phyloP scores from a whole-genome alignment of 2,888 invertebrate species.

The Synanthedon vespiformis region DNA sequence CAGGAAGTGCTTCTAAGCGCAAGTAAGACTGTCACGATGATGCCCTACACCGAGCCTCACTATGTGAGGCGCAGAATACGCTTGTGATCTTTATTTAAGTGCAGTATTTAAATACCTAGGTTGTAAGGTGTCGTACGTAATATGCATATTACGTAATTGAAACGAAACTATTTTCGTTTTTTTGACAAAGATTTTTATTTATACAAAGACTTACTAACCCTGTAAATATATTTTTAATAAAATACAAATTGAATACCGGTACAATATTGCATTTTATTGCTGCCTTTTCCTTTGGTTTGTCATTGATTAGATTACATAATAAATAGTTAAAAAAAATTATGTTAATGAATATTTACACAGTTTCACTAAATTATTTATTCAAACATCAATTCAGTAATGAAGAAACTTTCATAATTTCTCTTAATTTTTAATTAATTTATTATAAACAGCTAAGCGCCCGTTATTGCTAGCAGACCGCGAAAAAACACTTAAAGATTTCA shows the following conservation, averaged over 20 bases:
- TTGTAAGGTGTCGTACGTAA: conserved; percentile 69
- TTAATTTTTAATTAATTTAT: background rate
- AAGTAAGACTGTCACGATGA: conserved; percentile 60
- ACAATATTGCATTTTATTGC: conserved; percentile 40
- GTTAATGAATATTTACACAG: background rate
- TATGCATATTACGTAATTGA: conserved; percentile 66
- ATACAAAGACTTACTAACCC: conserved; percentile 63
- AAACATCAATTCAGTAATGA: background rate
- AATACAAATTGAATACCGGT: conserved; percentile 63
- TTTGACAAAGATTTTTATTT: conserved; percentile 66
- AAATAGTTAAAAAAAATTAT: background rate
- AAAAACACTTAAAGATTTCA: background rate
- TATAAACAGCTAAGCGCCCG: background rate
- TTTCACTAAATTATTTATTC: background rate
- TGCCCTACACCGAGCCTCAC: conserved; percentile 60
- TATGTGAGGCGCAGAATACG: conserved; percentile 63
- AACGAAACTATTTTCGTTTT: conserved; percentile 34
- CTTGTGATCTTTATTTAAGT: conserved; percentile 68
- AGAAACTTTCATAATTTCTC: background rate
- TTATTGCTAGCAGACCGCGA: background rate
- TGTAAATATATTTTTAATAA: conserved; percentile 52
- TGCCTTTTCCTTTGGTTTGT: conserved; percentile 7
- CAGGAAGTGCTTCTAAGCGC: conserved; percentile 83
- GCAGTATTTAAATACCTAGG: conserved; percentile 61
- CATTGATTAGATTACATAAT: too few relatives aligned